These are phyloP conservation scores for Heterocephalus glaber DNA, from an alignment of 2,113 vertebrate species.

Conservation along the genomic window DNA sequence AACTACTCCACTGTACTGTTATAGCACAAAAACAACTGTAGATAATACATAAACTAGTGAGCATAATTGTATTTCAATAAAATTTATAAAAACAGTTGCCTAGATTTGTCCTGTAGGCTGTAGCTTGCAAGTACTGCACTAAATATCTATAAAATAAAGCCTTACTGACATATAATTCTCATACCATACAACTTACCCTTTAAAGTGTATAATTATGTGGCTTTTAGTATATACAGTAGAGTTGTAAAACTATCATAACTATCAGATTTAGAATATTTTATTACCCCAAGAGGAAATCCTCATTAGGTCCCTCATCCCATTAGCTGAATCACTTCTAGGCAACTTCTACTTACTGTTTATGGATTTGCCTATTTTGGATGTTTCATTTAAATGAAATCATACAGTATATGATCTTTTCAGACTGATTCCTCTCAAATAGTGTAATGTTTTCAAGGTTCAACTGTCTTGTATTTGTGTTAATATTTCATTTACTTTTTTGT, in stretches of 20 bases:
- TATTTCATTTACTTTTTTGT: not conserved
- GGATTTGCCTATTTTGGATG: not conserved
- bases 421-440: not conserved
- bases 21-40: not conserved
- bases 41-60: not conserved
- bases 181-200: not conserved
- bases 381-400: not conserved
- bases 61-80: not conserved
- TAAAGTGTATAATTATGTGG: not conserved
- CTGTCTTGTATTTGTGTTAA: not conserved
- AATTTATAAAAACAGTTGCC: not conserved
- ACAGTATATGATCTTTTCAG: not conserved
- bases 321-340: not conserved
- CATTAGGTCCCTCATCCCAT: not conserved
- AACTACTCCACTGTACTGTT: not conserved
- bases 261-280: not conserved
- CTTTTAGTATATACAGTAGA: not conserved
- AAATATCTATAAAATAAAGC: not conserved
- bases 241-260: not conserved
- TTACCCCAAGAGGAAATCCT: not conserved
- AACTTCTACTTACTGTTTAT: not conserved
- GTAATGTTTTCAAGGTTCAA: not conserved
- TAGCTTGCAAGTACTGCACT: not conserved
- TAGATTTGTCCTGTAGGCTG: not conserved
- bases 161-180: not conserved